Percentiles rank a stretch among this genome's conserved stretches.
phyloP scores from a whole-genome alignment of 2,113 vertebrate species.

The Phaetusa simplex region DNA sequence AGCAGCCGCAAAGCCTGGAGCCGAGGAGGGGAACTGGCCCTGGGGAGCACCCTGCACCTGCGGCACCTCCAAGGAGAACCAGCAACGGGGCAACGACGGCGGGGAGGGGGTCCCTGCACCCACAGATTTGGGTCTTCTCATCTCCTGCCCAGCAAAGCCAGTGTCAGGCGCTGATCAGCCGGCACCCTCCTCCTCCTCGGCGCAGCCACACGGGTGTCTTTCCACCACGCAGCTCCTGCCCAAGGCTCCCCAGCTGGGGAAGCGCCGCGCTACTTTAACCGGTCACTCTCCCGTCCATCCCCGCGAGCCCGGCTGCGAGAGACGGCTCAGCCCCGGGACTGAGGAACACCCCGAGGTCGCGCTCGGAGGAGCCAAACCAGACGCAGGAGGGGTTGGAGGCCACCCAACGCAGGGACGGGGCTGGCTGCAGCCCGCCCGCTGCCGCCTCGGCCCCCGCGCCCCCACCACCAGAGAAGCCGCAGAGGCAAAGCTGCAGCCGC shows the following conservation, averaged over 20 bases:
- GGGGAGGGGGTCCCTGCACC: background rate
- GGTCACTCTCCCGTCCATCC: slow-evolving; percentile 7
- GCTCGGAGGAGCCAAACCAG: background rate
- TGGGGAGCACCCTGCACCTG: background rate
- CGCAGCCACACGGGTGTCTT: background rate
- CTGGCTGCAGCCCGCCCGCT: background rate
- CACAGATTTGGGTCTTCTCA: background rate
- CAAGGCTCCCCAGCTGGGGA: background rate
- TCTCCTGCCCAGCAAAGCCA: background rate
- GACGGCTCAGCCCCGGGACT: background rate
- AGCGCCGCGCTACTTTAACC: slow-evolving; percentile 47
- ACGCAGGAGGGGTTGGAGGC: background rate
- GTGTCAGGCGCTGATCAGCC: background rate
- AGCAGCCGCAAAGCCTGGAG: rapidly evolving
- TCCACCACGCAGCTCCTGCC: background rate
- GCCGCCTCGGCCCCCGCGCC: rapidly evolving
- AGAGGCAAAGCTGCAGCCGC: background rate
- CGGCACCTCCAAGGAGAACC: background rate
- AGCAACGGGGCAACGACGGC: rapidly evolving
- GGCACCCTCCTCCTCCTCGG: background rate
- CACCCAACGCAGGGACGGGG: background rate
- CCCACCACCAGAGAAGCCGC: background rate
- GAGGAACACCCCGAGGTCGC: background rate
- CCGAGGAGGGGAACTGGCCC: background rate
- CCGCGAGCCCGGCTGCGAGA: slow-evolving; percentile 5